Evolutionary conservation across 2,113 vertebrate species (phyloP), one percentile per base, ranked within the genome.

Genomic region (Carassius carassius): DNA sequence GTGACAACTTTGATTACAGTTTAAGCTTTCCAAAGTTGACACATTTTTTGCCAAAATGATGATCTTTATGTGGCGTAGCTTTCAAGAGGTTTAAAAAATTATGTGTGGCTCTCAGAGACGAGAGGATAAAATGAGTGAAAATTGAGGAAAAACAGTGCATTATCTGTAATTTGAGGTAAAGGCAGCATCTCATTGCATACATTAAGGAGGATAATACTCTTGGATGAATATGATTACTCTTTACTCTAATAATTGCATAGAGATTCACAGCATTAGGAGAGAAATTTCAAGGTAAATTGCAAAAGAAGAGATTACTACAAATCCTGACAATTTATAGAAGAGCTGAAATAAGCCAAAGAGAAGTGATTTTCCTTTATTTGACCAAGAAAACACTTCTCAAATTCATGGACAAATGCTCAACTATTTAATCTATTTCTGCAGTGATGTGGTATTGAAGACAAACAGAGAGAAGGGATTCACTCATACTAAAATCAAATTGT

Each of bases 131-230:
- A 44, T 32, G 63, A 80, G 23, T 13, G 47, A n/a, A 37, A 85
- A 47, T 44, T 16, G 56, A 63, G 47, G 62, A 44, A 29, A 58
- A 78, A 51, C 32, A 79, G 47, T 44, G 49, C 3, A 82, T 78
- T 83, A 80, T 85, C 47, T 25, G 10, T 83, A 17, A 79, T 87
- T 85, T 83, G 70, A 54, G 73, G 21, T n/a, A 32, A 82, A 23
- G n/a, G n/a, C n/a, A 72, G 9, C 41, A 54, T 54, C 44, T 19
- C 63, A 47, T 25, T 67, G 47, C 73, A 44, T 78, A 16, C n/a
- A 74, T 78, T 83, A 73, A 49, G 29, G 41, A 44, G 58, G 67
- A 75, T 79, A 44, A 69, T 63, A 78, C 37, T 37, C 51, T 21
- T 41, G 67, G 47, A 82, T 82, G 81, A 73, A 72, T 82, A 35